These are phyloP conservation scores for Priocnemis perturbator DNA, from an alignment of 2,888 invertebrate species.

Conservation along the genomic window DNA sequence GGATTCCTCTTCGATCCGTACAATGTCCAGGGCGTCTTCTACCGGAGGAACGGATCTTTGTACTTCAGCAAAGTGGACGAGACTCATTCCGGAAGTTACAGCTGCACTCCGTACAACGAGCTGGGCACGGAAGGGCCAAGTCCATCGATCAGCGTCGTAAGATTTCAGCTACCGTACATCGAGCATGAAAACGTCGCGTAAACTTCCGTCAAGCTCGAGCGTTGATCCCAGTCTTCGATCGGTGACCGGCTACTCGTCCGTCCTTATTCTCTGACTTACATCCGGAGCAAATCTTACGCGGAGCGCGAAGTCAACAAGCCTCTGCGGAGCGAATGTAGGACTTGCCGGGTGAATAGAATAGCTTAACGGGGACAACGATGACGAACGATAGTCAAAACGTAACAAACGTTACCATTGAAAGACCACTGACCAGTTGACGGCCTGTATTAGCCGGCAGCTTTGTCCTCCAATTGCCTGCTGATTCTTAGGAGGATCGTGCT, in stretches of 20 bases:
- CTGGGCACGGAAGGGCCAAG: slow-evolving; percentile 92
- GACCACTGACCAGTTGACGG: too few species aligned
- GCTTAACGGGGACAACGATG: neutral
- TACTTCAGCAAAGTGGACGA: slow-evolving; percentile 90
- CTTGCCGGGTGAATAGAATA: neutral
- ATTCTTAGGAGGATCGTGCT: neutral
- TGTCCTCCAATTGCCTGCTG: slow-evolving; percentile 59
- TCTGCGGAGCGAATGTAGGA: too few species aligned
- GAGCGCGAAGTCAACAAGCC: too few species aligned
- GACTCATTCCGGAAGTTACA: slow-evolving; percentile 90
- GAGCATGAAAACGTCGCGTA: too few species aligned
- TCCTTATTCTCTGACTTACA: too few species aligned
- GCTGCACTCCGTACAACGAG: slow-evolving; percentile 93
- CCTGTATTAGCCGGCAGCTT: slow-evolving; percentile 59
- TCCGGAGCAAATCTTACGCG: too few species aligned
- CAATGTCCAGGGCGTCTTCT: slow-evolving; percentile 90
- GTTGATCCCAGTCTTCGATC: too few species aligned
- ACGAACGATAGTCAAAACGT: slow-evolving; percentile 18
- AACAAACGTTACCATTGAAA: slow-evolving; percentile 29
- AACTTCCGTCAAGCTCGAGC: too few species aligned
- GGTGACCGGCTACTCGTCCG: too few species aligned
- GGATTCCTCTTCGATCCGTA: slow-evolving; percentile 93
- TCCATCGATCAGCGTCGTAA: slow-evolving; percentile 85
- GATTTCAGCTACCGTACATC: slow-evolving; percentile 13
- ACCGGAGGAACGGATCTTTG: slow-evolving; percentile 89